Conservation (phyloP, 2,888 invertebrate species). For the Ischnus inquisitorius region DNA sequence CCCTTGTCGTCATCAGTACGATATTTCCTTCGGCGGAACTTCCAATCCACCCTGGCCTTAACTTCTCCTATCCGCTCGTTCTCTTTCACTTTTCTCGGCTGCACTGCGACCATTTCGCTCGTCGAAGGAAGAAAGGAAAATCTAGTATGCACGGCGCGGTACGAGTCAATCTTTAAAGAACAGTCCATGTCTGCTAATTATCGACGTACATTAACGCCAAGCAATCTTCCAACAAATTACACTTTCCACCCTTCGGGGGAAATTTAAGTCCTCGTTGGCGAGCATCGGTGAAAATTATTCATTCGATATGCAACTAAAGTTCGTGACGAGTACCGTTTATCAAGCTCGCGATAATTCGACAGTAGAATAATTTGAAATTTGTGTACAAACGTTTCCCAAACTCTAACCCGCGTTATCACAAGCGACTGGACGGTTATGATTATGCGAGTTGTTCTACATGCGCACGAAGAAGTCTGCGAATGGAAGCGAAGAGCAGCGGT, state of each 20-base stretch:
- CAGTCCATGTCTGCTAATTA: neutral
- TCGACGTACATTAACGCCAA: neutral
- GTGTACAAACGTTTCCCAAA: constrained; percentile 29
- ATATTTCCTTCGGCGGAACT: constrained; percentile 41
- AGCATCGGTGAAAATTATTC: neutral
- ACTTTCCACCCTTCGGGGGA: neutral
- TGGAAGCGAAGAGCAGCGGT: constrained; percentile 43
- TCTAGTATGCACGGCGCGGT: neutral
- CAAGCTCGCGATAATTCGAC: no score
- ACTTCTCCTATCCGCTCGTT: constrained; percentile 9
- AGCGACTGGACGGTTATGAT: constrained; percentile 53
- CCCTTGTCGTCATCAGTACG: constrained; percentile 59
- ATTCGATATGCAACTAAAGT: neutral
- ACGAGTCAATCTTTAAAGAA: neutral
- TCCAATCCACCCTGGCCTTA: constrained; percentile 26
- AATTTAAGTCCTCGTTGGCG: neutral
- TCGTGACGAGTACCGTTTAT: no score
- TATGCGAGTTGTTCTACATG: constrained; percentile 40
- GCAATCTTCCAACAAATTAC: neutral
- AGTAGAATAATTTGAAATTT: no score
- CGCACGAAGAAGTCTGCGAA: constrained; percentile 19
- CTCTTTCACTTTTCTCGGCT: constrained; percentile 46
- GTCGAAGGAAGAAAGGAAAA: constrained; percentile 17
- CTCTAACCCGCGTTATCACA: constrained; percentile 49
- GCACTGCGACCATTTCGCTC: neutral